Conservation (phyloP, 2,888 invertebrate genomes). For the Acanthosepion esculentum region DNA sequence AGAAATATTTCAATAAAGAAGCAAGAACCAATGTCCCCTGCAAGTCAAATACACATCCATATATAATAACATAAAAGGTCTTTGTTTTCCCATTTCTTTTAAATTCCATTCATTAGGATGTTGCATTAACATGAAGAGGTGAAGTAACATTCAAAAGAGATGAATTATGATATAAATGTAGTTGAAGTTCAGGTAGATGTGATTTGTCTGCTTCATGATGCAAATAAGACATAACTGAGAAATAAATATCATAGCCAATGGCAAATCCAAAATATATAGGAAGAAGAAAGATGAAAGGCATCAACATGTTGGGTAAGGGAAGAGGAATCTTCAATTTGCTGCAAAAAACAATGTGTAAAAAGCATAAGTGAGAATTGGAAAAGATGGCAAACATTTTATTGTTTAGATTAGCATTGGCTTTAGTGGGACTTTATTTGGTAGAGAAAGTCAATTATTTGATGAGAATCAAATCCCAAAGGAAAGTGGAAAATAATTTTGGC, state of each 20-base stretch:
- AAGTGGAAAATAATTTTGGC: too few relatives aligned
- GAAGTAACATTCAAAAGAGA: background rate
- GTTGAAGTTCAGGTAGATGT: background rate
- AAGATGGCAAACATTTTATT: background rate
- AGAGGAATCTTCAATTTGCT: background rate
- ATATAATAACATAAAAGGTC: too few relatives aligned
- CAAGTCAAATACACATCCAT: too few relatives aligned
- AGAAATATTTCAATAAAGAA: too few relatives aligned
- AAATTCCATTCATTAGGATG: background rate
- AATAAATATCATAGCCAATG: constrained; percentile 68
- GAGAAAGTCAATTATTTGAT: background rate
- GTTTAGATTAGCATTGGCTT: background rate
- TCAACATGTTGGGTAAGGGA: constrained; percentile 50
- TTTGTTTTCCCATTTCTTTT: too few relatives aligned
- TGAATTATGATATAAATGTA: background rate
- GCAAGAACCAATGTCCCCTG: too few relatives aligned
- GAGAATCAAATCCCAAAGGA: too few relatives aligned
- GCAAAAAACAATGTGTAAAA: background rate
- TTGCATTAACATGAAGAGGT: background rate
- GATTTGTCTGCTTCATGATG: background rate
- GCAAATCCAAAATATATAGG: constrained; percentile 72
- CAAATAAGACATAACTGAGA: background rate
- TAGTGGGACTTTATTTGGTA: background rate
- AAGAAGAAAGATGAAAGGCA: constrained; percentile 61
- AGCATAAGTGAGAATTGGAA: background rate